Conservation (phyloP, 2,888 invertebrate genomes). For the Bibio marci region DNA sequence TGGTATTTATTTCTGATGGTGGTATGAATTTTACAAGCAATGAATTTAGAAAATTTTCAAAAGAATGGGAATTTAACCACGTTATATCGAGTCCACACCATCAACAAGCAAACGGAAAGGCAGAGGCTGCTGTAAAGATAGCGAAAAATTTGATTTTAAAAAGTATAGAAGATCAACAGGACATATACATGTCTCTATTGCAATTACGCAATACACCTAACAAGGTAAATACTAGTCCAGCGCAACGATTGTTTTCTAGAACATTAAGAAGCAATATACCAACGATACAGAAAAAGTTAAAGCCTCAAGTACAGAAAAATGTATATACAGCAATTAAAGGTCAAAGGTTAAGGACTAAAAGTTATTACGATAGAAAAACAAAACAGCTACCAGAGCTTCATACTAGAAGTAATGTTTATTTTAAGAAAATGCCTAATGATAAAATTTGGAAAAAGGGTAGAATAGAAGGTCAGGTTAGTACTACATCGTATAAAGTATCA, state of each 20-base stretch:
- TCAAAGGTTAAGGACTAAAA: neutral
- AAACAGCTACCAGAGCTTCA: neutral
- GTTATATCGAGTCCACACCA: neutral
- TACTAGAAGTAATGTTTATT: neutral
- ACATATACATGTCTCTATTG: neutral
- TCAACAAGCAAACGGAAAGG: neutral
- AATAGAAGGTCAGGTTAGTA: too few species aligned
- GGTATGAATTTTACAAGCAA: conserved; percentile 9
- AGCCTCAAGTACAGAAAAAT: neutral
- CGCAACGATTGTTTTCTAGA: neutral
- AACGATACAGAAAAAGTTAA: neutral
- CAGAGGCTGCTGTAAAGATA: neutral
- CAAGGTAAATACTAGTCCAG: neutral
- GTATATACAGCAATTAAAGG: neutral
- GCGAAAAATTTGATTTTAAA: neutral
- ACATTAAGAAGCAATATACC: neutral
- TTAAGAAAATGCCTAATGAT: neutral
- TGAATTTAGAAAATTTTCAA: conserved; percentile 9
- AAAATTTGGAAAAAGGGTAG: neutral
- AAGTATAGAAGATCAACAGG: neutral
- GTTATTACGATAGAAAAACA: neutral
- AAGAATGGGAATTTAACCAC: conserved; percentile 11
- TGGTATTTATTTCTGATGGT: conserved; percentile 9
- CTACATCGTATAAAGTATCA: too few species aligned
- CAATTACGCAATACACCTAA: neutral